These are phyloP conservation scores for Osmoderma eremita DNA, from an alignment of 2,888 invertebrate genomes.

Conservation along the genomic window DNA sequence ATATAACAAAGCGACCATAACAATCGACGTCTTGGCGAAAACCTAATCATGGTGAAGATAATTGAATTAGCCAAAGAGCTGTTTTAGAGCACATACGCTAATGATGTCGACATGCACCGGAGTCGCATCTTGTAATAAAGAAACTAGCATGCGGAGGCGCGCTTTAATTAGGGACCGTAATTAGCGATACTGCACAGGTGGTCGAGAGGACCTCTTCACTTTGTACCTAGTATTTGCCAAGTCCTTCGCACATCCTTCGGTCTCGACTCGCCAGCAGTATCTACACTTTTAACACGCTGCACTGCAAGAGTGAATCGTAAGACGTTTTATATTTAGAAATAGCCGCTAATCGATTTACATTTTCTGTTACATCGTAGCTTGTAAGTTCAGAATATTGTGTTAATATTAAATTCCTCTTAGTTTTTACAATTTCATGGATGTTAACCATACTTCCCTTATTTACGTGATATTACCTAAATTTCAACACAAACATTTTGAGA, in stretches of 20 bases:
- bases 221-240: conserved; percentile 34
- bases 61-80: conserved; percentile 44
- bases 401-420: no score
- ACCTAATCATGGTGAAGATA: conserved; percentile 47
- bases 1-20: conserved; percentile 33
- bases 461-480: no score
- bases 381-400: no score
- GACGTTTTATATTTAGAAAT: no score
- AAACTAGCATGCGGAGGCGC: conserved; percentile 55
- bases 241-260: conserved; percentile 22
- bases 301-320: no score
- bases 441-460: no score
- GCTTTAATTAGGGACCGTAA: conserved; percentile 57
- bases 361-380: no score
- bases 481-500: no score
- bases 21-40: conserved; percentile 45
- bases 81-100: conserved; percentile 49
- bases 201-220: conserved; percentile 47
- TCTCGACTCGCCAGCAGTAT: not conserved
- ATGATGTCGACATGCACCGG: conserved; percentile 45
- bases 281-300: no score
- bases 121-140: conserved; percentile 51
- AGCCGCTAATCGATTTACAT: no score
- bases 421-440: no score
- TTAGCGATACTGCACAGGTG: conserved; percentile 56